phyloP scores from a whole-genome alignment of 2,888 invertebrate genomes.

The Lepidochitona cinerea region DNA sequence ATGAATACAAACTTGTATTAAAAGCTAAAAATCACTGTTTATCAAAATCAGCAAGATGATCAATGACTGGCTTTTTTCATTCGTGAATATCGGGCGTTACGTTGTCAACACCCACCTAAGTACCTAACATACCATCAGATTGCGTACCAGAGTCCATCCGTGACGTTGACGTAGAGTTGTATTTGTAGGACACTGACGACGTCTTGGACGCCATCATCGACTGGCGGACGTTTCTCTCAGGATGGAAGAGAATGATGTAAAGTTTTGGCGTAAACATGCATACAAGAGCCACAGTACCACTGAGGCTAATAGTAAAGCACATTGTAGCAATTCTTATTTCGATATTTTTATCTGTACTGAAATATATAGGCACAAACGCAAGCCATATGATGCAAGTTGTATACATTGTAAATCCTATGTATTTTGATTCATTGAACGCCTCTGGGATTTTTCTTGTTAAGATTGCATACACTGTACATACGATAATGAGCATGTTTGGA shows the following conservation, averaged over 20 bases:
- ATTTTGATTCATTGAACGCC: constrained; percentile 72
- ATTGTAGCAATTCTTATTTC: constrained; percentile 93
- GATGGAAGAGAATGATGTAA: constrained; percentile 90
- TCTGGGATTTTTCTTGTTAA: constrained; percentile 72
- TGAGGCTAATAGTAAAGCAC: constrained; percentile 95
- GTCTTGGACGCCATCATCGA: constrained; percentile 66
- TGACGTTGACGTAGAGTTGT: constrained; percentile 45
- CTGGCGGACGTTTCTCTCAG: constrained; percentile 90
- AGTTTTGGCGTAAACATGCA: constrained; percentile 95
- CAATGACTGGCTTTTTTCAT: no score
- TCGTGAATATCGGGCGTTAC: no score
- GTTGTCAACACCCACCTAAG: no score
- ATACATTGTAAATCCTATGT: constrained; percentile 83
- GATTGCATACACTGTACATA: constrained; percentile 74
- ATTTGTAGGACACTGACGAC: constrained; percentile 19
- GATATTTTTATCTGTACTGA: constrained; percentile 73
- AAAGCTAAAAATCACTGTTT: no score
- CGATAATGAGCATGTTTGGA: constrained; percentile 89
- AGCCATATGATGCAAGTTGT: constrained; percentile 83
- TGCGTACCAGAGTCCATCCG: constrained; percentile 69
- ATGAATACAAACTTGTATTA: no score
- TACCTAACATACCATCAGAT: constrained; percentile 61
- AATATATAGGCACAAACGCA: constrained; percentile 77
- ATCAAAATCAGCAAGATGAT: no score
- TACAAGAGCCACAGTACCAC: constrained; percentile 92